Base-by-base conservation (phyloP, 2,888 invertebrate genomes). In the Tineola bisselliella region DNA sequence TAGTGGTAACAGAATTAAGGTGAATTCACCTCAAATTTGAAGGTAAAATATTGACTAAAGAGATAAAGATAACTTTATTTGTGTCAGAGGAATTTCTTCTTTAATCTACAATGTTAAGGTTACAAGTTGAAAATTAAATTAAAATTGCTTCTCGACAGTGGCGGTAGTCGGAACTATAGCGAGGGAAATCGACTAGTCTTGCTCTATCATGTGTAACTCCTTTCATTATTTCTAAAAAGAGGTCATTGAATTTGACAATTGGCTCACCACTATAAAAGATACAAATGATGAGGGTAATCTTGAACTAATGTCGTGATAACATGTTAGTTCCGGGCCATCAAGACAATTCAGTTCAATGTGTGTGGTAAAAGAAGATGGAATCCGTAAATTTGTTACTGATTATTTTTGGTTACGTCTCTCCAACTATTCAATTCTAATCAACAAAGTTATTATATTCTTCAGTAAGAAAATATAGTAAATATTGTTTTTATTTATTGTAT, bases 391-490 rank as follows among this genome's bases (percentile, higher is more conserved):
- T 63, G 77, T 67, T 64, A 73, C 72, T 70, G 64, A 73, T 77
- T 71, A 70, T 67, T 63, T 65, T 64, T 66, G 69, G 74, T 79
- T 81, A 81, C 79, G 79, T 77, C 67, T 72, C 72, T 54, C 18
- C 17, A n/a, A 38, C 38, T 38, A 38, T 6, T 25, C 25, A 25
- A n/a, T 6, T 10, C 38, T 38, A 38, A 38, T 48, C 8, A 48
- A 13, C 48, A 25, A n/a, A n/a, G 25, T 25, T 25, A 25, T 25
- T 25, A 25, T 25, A 25, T 25, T 6, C 6, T 25, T 25, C 6
- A 25, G 6, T 25, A 25, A 25, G 6, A 25, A 25, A 25, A 25
- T 4, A 25, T 4, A 25, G n/a, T n/a, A n/a, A n/a, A n/a, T n/a
- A n/a, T n/a, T n/a, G n/a, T n/a, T n/a, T n/a, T n/a, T n/a, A n/a